Evolutionary conservation across 2,797 vertebrate species (phyloP), one percentile per base, ranked within the genome.

Genomic region (Halcyon chelicuti): DNA sequence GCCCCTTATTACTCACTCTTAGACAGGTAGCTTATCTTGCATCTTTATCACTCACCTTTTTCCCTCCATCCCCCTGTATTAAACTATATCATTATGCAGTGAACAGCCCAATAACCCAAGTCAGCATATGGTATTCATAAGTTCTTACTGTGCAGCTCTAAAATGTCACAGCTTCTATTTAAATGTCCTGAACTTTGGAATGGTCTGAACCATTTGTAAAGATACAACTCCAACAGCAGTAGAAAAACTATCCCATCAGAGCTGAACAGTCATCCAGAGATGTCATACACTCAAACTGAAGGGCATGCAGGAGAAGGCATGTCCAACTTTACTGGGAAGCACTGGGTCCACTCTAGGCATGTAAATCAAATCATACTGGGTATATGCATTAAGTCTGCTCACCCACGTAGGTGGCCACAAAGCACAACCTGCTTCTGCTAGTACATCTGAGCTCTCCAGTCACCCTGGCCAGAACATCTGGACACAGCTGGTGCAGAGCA

Each of bases 81-180:
- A 87, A 95, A 68, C 42, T 91, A 70, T 55, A 81, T 60, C 44
- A 68, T 75, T 78, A 78, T 76, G 47, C 81, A 91, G 37, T 70
- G 84, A 95, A 84, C 70, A 96, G 62, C 31, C 25, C 42, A 39
- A 88, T 73, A 91, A 66, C 46, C 44, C 54, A 72, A 78, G 66
- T 39, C 66, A 94, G 63, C 85, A 84, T 70, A 76, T 42, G 40
- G 47, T 71, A 93, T 86, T 94, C 80, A 33, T 76, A 94, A 88
- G 6, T 46, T 94, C 78, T 88, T 88, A 63, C 47, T 76, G 47
- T 26, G 28, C 55, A 81, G 70, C 73, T 94, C 82, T 93, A 86
- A 78, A 88, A 54, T n/a, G 37, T 51, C 66, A 62, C 79, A 76
- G 55, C 40, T 42, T 81, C 73, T 37, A 29, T 33, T 78, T 79